Evolutionary conservation across 2,113 vertebrate genomes (phyloP).

Genomic region (Eclectus roratus): DNA sequence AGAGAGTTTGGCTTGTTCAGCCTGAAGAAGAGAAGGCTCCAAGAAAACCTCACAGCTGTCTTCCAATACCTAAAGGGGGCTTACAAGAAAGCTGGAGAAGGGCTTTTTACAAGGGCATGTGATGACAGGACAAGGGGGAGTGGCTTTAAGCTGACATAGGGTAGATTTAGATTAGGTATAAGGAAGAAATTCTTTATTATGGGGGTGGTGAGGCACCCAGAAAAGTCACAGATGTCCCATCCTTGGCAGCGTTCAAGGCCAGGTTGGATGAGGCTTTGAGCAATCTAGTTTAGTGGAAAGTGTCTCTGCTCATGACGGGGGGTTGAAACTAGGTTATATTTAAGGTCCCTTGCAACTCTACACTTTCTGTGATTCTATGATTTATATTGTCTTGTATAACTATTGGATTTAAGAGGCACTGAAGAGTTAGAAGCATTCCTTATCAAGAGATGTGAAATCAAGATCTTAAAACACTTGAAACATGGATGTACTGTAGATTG

Average conservation of each 20-base stretch:
- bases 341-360: neutral
- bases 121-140: neutral
- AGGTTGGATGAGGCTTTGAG: neutral
- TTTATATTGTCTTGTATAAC: neutral
- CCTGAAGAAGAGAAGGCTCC: neutral
- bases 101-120: neutral
- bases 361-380: neutral
- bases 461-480: neutral
- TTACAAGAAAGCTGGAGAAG: neutral
- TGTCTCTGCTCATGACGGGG: neutral
- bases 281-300: neutral
- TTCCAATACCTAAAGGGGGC: neutral
- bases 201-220: neutral
- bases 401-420: neutral
- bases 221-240: neutral
- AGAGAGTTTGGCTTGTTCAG: neutral
- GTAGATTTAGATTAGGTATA: neutral
- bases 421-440: neutral
- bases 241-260: neutral
- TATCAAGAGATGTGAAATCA: neutral
- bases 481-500: neutral
- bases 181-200: neutral
- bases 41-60: neutral
- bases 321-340: neutral
- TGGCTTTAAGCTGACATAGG: neutral